Evolutionary conservation across 2,113 vertebrate species (phyloP).

Genomic region (Alosa alosa): DNA sequence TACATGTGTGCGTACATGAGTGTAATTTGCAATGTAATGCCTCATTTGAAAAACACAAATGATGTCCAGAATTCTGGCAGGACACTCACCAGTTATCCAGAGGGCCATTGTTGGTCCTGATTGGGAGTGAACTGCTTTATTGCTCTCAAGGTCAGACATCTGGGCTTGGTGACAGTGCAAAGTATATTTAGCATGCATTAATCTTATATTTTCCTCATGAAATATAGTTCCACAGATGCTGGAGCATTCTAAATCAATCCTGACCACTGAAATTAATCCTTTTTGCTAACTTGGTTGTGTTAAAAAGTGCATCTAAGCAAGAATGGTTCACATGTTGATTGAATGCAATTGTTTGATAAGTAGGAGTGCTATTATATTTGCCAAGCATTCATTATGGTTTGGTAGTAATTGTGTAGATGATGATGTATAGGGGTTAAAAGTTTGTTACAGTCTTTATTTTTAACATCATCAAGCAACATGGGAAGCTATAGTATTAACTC

Average conservation of each 20-base stretch:
- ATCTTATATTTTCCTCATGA: not conserved
- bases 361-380: not conserved
- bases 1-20: not conserved
- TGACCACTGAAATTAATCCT: not conserved
- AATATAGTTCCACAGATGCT: too few species aligned
- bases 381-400: not conserved
- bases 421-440: not conserved
- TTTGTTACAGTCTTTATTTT: not conserved
- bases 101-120: not conserved
- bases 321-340: not conserved
- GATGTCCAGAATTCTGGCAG: not conserved
- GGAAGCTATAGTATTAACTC: not conserved
- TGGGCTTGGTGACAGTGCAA: not conserved
- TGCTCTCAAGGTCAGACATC: not conserved
- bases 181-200: not conserved
- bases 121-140: not conserved
- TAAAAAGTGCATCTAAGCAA: not conserved
- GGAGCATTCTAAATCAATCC: not conserved
- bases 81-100: not conserved
- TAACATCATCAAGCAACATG: not conserved
- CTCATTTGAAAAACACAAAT: not conserved
- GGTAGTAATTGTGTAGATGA: not conserved
- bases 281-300: not conserved
- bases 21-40: not conserved
- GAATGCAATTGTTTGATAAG: not conserved